Evolutionary conservation across 2,888 invertebrate species (phyloP), one percentile per base, ranked within the genome.

Genomic region (Ptychoptera albimana): DNA sequence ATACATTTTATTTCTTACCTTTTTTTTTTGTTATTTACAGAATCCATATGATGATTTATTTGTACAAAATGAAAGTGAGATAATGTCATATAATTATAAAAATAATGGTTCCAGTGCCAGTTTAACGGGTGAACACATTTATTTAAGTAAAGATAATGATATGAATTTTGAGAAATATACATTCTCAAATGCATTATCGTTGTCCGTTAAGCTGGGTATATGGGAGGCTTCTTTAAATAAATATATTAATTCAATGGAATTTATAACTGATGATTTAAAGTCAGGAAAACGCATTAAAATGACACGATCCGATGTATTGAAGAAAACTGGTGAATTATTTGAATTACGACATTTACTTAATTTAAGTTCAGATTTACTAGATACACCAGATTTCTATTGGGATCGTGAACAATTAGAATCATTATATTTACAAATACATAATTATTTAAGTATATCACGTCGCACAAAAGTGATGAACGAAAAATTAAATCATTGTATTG

Each of bases 311-410:
- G 67, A 75, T 47, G 79, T 85, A 7, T 64, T 87, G 32, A 71
- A 75, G 31, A 85, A 83, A 60, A 82, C 83, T 42, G 94, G 94
- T 0, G 87, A 93, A 69, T 61, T 94, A 14, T 91, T 91, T 60
- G 83, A 86, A 0, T 68, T 94, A 30, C 73, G 92, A 5, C 93
- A 94, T 65, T 73, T 82, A 14, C 80, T 97, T 44, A 97, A 92
- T 64, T 71, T 97, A 50, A 88, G 91, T 53, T 94, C 94, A 0
- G 94, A 96, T 63, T 69, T 96, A 37, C 68, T 96, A 51, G 94
- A 94, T 62, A 89, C 89, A 0, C 94, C 96, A 0, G 97, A 97
- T 67, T 93, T 94, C 67, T 97, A 97, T 66, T 97, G 97, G 97
- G 96, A 97, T 57, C 76, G 91, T 44, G 91, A 93, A 54, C 74